These are phyloP conservation scores for Limenitis camilla DNA, from an alignment of 2,888 invertebrate species.

Conservation along the genomic window DNA sequence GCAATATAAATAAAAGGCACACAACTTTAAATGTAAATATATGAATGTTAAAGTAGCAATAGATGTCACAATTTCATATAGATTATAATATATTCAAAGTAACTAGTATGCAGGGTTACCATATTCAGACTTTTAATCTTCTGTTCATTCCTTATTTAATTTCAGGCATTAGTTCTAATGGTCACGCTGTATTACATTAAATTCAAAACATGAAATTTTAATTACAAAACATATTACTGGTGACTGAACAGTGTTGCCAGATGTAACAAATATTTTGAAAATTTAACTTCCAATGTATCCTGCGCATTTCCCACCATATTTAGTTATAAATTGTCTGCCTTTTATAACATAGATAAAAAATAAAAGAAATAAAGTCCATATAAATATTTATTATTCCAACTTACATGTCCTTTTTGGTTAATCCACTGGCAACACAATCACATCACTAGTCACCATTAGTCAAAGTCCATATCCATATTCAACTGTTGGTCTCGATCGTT, in stretches of 20 bases:
- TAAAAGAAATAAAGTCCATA: neutral
- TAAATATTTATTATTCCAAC: neutral
- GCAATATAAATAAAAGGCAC: conserved; percentile 21
- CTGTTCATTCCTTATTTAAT: no score
- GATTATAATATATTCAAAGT: no score
- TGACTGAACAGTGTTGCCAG: no score
- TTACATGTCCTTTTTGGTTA: neutral
- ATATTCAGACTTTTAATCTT: no score
- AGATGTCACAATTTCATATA: no score
- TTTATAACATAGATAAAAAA: neutral
- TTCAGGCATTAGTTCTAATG: no score
- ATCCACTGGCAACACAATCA: conserved; percentile 5
- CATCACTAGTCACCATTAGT: conserved; percentile 33
- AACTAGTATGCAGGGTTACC: no score
- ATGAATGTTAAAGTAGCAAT: no score
- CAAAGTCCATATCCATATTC: no score
- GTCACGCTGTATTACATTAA: no score
- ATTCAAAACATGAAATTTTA: no score
- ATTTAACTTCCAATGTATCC: neutral
- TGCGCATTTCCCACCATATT: neutral
- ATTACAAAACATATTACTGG: no score
- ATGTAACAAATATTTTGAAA: neutral
- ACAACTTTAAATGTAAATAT: conserved; percentile 11
- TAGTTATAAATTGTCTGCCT: neutral
- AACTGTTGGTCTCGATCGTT: conserved; percentile 42